Conservation (phyloP, 2,113 vertebrate species). For the Barnardius zonarius region DNA sequence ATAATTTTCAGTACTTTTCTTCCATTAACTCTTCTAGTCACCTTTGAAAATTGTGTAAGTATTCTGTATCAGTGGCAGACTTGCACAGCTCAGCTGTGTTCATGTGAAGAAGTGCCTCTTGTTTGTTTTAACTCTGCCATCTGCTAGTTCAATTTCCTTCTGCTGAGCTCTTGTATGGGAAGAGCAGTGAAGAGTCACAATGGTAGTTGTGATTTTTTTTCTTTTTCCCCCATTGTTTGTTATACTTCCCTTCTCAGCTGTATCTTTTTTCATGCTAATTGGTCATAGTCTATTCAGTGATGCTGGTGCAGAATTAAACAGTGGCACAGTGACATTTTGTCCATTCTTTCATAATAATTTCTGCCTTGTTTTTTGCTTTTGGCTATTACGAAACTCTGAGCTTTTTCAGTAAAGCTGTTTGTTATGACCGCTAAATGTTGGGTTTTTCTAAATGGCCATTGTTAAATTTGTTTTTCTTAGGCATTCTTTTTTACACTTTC, state of each 20-base stretch:
- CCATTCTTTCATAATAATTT: neutral
- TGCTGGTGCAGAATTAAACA: neutral
- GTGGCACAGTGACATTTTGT: neutral
- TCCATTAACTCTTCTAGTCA: neutral
- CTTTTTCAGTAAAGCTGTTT: neutral
- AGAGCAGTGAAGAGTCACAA: neutral
- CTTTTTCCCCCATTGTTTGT: neutral
- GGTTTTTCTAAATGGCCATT: neutral
- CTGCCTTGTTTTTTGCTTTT: neutral
- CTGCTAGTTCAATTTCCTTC: neutral
- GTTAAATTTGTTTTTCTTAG: neutral
- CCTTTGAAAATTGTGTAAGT: neutral
- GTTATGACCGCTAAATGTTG: neutral
- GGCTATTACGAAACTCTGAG: neutral
- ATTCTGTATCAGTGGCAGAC: accelerated
- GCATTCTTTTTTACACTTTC: neutral
- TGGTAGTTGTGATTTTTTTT: neutral
- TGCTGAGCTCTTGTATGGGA: neutral
- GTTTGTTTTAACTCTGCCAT: neutral
- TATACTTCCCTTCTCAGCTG: neutral
- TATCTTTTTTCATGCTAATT: neutral
- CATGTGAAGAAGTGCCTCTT: neutral
- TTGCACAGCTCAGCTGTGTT: neutral
- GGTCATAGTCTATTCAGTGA: neutral
- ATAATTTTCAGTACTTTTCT: neutral